These are phyloP conservation scores for Perdita meconis DNA, from an alignment of 2,888 invertebrate species.

Conservation along the genomic window DNA sequence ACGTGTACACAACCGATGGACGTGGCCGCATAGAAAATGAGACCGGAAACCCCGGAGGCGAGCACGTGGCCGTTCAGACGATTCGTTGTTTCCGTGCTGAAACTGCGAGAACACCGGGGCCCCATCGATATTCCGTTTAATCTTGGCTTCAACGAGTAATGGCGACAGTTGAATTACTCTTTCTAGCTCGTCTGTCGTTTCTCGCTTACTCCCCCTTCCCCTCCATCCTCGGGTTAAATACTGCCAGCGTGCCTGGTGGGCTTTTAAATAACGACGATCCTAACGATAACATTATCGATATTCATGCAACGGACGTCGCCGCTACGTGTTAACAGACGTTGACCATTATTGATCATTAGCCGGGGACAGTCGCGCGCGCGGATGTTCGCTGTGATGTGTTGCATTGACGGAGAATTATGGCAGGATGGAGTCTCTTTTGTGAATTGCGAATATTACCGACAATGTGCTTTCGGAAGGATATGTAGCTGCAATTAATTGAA, in stretches of 20 bases:
- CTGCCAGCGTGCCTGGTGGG: slow-evolving; percentile 7
- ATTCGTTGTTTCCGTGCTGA: slow-evolving; percentile 29
- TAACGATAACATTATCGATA: slow-evolving; percentile 5
- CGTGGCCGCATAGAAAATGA: slow-evolving; percentile 42
- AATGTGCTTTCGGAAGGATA: too few species aligned
- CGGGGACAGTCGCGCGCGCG: background rate
- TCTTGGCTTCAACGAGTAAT: slow-evolving; percentile 22
- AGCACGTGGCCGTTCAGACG: slow-evolving; percentile 21
- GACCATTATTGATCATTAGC: background rate
- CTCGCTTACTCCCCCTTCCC: too few species aligned
- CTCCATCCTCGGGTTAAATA: slow-evolving; percentile 2
- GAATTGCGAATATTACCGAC: too few species aligned
- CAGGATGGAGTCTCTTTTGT: too few species aligned
- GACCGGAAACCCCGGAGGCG: slow-evolving; percentile 26
- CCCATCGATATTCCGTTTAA: slow-evolving; percentile 29
- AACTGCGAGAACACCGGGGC: background rate
- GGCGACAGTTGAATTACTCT: slow-evolving; percentile 28
- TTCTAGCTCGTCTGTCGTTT: slow-evolving; percentile 17
- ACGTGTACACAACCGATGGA: slow-evolving; percentile 73
- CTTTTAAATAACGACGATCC: slow-evolving; percentile 20
- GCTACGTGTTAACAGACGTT: background rate
- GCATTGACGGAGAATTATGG: background rate
- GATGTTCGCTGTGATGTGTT: background rate
- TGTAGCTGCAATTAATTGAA: too few species aligned
- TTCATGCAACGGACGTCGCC: slow-evolving; percentile 1